These are phyloP conservation scores for Panthera tigris DNA, from an alignment of 2,113 vertebrate species.

Conservation along the genomic window DNA sequence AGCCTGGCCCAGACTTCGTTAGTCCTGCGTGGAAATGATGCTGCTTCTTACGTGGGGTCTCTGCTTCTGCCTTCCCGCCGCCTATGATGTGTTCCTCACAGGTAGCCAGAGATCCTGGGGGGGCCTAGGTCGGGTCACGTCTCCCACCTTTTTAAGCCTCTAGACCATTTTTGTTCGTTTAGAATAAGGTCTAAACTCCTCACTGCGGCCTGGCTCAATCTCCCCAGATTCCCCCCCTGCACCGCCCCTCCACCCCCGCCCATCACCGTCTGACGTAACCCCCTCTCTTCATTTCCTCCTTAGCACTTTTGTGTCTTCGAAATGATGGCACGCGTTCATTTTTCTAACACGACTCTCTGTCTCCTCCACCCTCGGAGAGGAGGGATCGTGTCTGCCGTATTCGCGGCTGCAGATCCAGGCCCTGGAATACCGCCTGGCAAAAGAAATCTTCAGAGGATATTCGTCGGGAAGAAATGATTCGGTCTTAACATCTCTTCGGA, in stretches of 20 bases:
- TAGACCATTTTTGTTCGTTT: too few relatives aligned
- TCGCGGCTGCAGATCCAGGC: background rate
- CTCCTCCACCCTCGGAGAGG: background rate
- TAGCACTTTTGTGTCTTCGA: background rate
- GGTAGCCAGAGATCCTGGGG: too few relatives aligned
- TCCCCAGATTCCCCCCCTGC: background rate
- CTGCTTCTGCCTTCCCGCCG: background rate
- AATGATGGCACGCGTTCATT: background rate
- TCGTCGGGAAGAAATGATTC: background rate
- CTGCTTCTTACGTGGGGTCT: background rate
- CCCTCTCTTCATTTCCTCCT: too few relatives aligned
- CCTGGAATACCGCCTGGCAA: rapidly evolving
- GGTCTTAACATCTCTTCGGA: background rate
- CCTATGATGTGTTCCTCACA: background rate
- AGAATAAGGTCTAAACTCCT: background rate
- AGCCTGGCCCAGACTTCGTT: background rate
- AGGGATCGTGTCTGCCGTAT: background rate
- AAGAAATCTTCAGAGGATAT: background rate
- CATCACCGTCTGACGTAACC: too few relatives aligned
- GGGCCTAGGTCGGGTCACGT: background rate
- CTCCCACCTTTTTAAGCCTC: background rate
- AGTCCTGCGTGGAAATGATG: background rate
- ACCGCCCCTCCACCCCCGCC: background rate
- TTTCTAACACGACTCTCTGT: background rate
- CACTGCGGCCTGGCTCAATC: rapidly evolving